These are phyloP conservation scores for Nothobranchius furzeri DNA, from an alignment of 2,113 vertebrate species.

Conservation along the genomic window DNA sequence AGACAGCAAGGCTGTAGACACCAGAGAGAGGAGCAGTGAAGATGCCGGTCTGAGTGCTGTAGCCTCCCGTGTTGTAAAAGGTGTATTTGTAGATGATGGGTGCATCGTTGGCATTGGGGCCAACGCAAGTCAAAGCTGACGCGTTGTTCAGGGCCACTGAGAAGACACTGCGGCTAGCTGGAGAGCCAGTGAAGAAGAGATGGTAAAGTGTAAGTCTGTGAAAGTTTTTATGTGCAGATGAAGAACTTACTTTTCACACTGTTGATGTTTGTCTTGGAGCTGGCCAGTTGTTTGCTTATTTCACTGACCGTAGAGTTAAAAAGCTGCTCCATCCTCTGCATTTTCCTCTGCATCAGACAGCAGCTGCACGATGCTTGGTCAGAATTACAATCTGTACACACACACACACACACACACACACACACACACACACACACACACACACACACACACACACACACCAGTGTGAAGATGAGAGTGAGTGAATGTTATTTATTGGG, in stretches of 20 bases:
- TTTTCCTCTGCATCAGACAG: slow-evolving; percentile 73
- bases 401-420: neutral
- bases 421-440: too few species aligned
- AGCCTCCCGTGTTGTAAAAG: slow-evolving; percentile 74
- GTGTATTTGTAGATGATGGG: slow-evolving; percentile 50
- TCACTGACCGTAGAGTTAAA: slow-evolving; percentile 43
- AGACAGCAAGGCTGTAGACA: slow-evolving; percentile 74
- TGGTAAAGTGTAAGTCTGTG: neutral
- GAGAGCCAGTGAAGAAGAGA: slow-evolving; percentile 2
- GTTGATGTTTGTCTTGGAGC: slow-evolving; percentile 34
- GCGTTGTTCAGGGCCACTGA: slow-evolving; percentile 67
- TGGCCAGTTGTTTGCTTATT: slow-evolving; percentile 33
- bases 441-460: too few species aligned
- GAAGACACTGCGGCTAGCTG: slow-evolving; percentile 76
- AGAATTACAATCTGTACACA: slow-evolving; percentile 47
- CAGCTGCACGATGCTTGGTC: slow-evolving; percentile 67
- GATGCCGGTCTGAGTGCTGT: slow-evolving; percentile 45
- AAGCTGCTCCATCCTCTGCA: slow-evolving; percentile 43
- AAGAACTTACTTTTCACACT: slow-evolving; percentile 61
- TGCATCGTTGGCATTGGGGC: slow-evolving; percentile 11
- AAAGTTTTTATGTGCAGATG: too few species aligned
- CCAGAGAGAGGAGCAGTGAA: slow-evolving; percentile 71
- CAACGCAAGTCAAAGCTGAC: neutral
- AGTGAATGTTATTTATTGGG: too few species aligned
- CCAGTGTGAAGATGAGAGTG: too few species aligned